Conservation (phyloP, 1,140 invertebrate genomes). For the Polypedilum pembai region DNA sequence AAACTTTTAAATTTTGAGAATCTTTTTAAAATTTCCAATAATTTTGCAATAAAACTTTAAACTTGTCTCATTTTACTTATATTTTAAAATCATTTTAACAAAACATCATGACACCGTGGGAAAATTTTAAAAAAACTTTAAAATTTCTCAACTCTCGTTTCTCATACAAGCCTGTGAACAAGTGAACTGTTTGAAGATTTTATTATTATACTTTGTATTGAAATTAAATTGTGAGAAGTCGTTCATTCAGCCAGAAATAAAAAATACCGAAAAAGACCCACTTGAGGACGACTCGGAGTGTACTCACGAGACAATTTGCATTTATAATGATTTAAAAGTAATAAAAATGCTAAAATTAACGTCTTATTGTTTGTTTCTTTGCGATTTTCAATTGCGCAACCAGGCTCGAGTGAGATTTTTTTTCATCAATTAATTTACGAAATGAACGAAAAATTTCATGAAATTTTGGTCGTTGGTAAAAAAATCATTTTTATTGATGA, state of each 20-base stretch:
- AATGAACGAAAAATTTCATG: neutral
- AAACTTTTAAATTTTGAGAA: too few species aligned
- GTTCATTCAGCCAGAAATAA: neutral
- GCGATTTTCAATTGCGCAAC: neutral
- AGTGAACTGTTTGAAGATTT: conserved; percentile 28
- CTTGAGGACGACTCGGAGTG: neutral
- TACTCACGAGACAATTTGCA: neutral
- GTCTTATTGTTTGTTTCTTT: neutral
- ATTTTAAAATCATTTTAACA: neutral
- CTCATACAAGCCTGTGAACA: neutral
- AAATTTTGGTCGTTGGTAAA: neutral
- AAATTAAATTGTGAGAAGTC: conserved; percentile 21
- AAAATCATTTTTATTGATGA: conserved; percentile 26
- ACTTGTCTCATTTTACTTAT: neutral
- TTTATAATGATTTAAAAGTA: neutral
- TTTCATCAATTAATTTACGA: neutral
- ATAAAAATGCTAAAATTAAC: neutral
- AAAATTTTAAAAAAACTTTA: conserved; percentile 10
- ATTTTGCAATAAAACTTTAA: neutral
- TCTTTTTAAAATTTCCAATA: too few species aligned
- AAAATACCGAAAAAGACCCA: neutral
- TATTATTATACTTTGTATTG: conserved; percentile 22
- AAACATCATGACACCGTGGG: neutral
- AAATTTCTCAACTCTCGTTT: neutral
- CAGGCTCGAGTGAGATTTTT: conserved; percentile 4